Conservation (phyloP, 2,797 vertebrate species). For the Delichon dasypus region DNA sequence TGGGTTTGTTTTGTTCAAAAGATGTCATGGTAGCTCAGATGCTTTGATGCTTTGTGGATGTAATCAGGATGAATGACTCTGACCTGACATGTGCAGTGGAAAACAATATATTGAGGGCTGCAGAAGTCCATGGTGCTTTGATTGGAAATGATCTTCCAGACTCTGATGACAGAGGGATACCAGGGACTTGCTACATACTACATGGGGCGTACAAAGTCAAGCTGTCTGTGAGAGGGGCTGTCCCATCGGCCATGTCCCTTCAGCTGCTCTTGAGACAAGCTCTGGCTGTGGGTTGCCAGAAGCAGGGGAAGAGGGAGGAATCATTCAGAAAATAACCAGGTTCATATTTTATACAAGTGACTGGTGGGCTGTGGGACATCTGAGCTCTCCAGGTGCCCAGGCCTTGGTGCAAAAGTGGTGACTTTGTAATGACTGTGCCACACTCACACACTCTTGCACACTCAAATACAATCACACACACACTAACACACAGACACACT, state of each 20-base stretch:
- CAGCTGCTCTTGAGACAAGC: neutral
- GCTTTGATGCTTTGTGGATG: neutral
- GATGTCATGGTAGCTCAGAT: neutral
- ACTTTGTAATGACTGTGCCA: neutral
- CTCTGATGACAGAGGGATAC: neutral
- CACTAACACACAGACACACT: neutral
- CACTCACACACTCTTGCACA: neutral
- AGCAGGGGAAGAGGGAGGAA: neutral
- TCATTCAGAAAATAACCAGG: neutral
- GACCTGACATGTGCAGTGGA: neutral
- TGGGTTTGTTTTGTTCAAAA: neutral
- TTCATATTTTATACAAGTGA: neutral
- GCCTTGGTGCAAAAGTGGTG: neutral
- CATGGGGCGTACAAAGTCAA: neutral
- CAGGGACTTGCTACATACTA: neutral
- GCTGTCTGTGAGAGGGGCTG: neutral
- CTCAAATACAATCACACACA: neutral
- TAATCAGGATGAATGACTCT: neutral
- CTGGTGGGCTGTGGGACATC: neutral
- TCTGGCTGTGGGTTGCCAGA: neutral
- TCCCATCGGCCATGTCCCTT: fast-evolving
- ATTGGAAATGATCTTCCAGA: neutral
- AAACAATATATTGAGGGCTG: neutral
- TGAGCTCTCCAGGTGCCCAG: neutral
- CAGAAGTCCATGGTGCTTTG: neutral